phyloP scores from a whole-genome alignment of 2,888 invertebrate species.

The Heliconius sara region DNA sequence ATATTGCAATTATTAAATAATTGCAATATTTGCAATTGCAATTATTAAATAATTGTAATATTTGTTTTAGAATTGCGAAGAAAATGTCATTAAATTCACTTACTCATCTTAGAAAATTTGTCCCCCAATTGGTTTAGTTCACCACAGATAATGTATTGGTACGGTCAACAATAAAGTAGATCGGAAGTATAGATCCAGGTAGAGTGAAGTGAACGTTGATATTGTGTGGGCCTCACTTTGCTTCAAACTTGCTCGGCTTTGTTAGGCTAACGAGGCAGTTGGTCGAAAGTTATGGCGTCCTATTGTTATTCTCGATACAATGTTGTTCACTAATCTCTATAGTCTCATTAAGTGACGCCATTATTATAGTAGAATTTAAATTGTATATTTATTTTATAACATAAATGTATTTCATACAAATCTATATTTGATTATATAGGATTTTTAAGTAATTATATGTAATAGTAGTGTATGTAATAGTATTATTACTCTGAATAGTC shows the following conservation, averaged over 20 bases:
- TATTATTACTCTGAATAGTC: too few relatives aligned
- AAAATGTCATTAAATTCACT: not conserved
- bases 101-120: slow-evolving; percentile 16
- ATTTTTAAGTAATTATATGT: too few relatives aligned
- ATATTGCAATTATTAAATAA: not conserved
- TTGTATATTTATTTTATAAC: not conserved
- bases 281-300: slow-evolving; percentile 51
- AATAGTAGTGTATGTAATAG: too few relatives aligned
- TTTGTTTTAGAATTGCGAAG: not conserved
- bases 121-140: slow-evolving; percentile 15
- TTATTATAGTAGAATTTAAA: slow-evolving; percentile 5
- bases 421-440: too few relatives aligned
- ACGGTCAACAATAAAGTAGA: slow-evolving; percentile 33
- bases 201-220: slow-evolving; percentile 45
- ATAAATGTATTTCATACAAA: not conserved
- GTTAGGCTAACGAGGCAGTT: slow-evolving; percentile 57
- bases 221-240: slow-evolving; percentile 47
- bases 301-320: slow-evolving; percentile 53
- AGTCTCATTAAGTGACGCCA: slow-evolving; percentile 35
- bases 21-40: not conserved
- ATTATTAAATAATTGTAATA: not conserved
- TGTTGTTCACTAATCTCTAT: slow-evolving; percentile 45
- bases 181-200: slow-evolving; percentile 47
- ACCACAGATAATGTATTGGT: slow-evolving; percentile 22
- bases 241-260: slow-evolving; percentile 62